These are phyloP conservation scores for Malthinus flaveolus DNA, from an alignment of 2,888 invertebrate species.

Conservation along the genomic window DNA sequence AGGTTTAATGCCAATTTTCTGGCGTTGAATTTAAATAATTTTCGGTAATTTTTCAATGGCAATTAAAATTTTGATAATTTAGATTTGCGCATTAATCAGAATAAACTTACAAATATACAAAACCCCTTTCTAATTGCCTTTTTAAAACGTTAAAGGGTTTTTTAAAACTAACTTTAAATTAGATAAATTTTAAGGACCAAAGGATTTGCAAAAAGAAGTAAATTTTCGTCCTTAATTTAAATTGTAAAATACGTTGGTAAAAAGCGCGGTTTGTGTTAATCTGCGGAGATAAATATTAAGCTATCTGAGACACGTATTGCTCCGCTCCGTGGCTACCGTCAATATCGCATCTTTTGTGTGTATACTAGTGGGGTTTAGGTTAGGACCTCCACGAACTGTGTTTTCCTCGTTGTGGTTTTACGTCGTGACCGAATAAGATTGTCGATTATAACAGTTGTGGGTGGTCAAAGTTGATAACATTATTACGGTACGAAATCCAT, in stretches of 20 bases:
- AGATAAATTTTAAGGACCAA: background rate
- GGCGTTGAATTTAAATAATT: too few species aligned
- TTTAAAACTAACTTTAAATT: too few species aligned
- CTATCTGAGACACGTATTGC: conserved; percentile 13
- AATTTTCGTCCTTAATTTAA: background rate
- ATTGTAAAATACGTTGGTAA: background rate
- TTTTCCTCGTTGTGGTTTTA: conserved; percentile 23
- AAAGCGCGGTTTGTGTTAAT: conserved; percentile 4
- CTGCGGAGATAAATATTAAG: conserved; percentile 7
- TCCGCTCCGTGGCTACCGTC: conserved; percentile 10
- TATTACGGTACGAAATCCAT: conserved; percentile 20
- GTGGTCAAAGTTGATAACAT: conserved; percentile 28
- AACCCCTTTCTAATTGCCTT: too few species aligned
- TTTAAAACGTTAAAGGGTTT: too few species aligned
- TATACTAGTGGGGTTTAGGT: conserved; percentile 13
- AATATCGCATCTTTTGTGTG: background rate
- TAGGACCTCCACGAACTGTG: conserved; percentile 19
- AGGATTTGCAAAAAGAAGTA: conserved; percentile 4
- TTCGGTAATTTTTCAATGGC: too few species aligned
- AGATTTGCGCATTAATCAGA: too few species aligned
- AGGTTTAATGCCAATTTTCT: too few species aligned
- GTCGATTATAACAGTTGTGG: conserved; percentile 27
- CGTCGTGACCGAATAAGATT: conserved; percentile 23
- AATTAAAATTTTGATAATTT: too few species aligned
- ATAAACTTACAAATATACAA: too few species aligned